Base-by-base conservation (phyloP, 2,113 vertebrate species). In the Mesitornis unicolor region DNA sequence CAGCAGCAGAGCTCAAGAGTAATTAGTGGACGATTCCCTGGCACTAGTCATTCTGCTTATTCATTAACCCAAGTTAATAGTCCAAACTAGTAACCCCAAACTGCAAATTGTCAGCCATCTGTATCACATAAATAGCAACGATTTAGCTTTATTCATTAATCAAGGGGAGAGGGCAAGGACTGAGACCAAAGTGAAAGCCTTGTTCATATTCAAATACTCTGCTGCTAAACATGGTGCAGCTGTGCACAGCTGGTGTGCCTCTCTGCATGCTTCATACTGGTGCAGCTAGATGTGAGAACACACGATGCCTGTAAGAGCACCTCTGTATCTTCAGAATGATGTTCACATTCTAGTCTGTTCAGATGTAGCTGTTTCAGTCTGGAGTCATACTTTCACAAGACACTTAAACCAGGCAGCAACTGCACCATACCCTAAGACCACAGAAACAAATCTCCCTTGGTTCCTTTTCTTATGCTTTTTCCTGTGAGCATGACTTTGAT, bases 21-120 rank as follows among this genome's bases (percentile, higher is more conserved):
- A 91, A 93, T 94, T 74, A 75, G 54, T 26, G 26, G 53, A 59
- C 2, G 3, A 56, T 83, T 95, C 71, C 26, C 47, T 81, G 54
- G 47, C 74, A 77, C 47, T 38, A 63, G 70, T 51, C 35, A 54
- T 40, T 88, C 71, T 89, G 76, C n/a, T 90, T 92, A 77, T 43
- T 95, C 69, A 84, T 71, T 61, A 92, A 50, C 19, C 29, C 31
- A 48, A 87, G 56, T 87, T 81, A 95, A 87, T 84, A 96, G 83
- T 13, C 6, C 53, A 77, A 90, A 85, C 31, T 33, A 81, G 60
- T 75, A 84, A 87, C 91, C 57, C 45, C 63, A 76, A 74, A 76
- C 47, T 61, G 76, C 64, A 50, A 86, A 82, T 94, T 95, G 56
- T 33, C 76, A 85, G 47, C 20, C 47, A 51, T 40, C 84, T 50